These are phyloP conservation scores for Sebastes fasciatus DNA, from an alignment of 2,113 vertebrate species.

Conservation along the genomic window DNA sequence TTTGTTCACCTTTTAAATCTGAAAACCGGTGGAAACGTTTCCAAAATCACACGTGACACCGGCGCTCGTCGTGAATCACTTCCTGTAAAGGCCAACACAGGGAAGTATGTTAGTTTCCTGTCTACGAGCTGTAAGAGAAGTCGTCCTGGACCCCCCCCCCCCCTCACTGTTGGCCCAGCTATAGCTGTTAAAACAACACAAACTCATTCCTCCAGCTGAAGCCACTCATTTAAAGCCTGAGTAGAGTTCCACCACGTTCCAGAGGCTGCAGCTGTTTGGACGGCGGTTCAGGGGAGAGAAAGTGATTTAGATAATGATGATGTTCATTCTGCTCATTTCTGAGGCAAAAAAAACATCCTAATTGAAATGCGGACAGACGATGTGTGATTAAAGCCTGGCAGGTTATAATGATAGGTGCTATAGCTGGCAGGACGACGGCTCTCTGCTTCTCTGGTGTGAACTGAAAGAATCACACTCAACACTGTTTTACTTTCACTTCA, in stretches of 20 bases:
- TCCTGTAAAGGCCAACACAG: conserved; percentile 6
- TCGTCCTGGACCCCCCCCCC: conserved; percentile 19
- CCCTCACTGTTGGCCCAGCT: conserved; percentile 16
- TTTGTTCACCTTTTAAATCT: not conserved
- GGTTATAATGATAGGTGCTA: conserved; percentile 62
- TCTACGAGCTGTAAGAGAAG: not conserved
- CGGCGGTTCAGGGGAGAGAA: conserved; percentile 62
- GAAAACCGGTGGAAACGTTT: not conserved
- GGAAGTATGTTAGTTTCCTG: not conserved
- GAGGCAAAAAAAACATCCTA: conserved; percentile 65
- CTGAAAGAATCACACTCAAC: conserved; percentile 1
- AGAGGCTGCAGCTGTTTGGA: conserved; percentile 69
- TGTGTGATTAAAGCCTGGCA: conserved; percentile 69
- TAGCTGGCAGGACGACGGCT: conserved; percentile 50
- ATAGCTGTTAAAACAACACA: conserved; percentile 61
- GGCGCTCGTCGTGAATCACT: not conserved
- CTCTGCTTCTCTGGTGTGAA: conserved; percentile 31
- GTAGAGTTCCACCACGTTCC: conserved; percentile 54
- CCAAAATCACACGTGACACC: not conserved
- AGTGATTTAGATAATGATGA: conserved; percentile 78
- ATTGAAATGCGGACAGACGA: conserved; percentile 65
- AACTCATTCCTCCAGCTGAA: conserved; percentile 46
- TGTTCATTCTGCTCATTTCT: conserved; percentile 70
- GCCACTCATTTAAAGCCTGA: conserved; percentile 67
- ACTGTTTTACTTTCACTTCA: not conserved